These are phyloP conservation scores for Whitmania pigra DNA, from an alignment of 1,140 invertebrate genomes.

Conservation along the genomic window DNA sequence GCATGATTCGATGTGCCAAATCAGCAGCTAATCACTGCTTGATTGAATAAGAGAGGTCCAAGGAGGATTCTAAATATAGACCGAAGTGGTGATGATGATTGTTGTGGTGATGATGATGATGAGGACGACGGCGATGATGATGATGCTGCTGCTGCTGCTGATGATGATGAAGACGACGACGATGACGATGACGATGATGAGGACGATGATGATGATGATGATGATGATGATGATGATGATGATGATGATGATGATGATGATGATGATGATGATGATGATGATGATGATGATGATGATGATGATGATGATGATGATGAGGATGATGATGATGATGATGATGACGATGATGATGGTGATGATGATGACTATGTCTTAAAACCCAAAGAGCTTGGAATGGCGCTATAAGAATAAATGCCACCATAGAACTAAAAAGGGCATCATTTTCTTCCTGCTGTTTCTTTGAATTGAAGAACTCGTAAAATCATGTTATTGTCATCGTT, in stretches of 20 bases:
- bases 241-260: conserved; percentile 8
- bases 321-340: neutral
- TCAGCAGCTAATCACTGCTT: too few species aligned
- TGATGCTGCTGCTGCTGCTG: neutral
- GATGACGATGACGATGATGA: neutral
- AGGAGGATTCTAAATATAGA: too few species aligned
- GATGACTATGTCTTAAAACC: neutral
- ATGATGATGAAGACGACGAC: neutral
- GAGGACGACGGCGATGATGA: conserved; percentile 4
- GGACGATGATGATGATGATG: neutral
- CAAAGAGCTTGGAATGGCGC: neutral
- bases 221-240: neutral
- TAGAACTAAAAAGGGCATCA: too few species aligned
- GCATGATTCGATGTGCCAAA: too few species aligned
- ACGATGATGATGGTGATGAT: neutral
- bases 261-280: conserved; percentile 6
- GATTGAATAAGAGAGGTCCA: too few species aligned
- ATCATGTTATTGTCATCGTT: too few species aligned
- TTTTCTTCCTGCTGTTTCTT: too few species aligned
- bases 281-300: neutral
- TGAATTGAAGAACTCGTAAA: too few species aligned
- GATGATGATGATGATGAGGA: neutral
- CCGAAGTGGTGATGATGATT: neutral
- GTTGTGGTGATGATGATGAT: neutral
- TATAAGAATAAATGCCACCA: neutral